Evolutionary conservation across 1,140 invertebrate genomes (phyloP), one percentile per base, ranked within the genome.

Genomic region (Cyrtorhinus lividipennis): DNA sequence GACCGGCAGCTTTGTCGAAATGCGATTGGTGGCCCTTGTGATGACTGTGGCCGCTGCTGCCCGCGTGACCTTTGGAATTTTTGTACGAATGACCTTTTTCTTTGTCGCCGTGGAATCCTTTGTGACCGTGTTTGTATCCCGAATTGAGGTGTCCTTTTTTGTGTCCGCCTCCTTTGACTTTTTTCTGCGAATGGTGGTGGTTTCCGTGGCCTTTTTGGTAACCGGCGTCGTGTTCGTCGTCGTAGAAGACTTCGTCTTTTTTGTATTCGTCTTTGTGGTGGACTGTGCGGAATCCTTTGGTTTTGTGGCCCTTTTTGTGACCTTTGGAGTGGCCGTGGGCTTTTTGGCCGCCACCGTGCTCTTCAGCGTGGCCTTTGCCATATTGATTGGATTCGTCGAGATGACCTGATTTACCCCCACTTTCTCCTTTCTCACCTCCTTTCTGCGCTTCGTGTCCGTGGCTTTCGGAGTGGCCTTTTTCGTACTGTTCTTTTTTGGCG

Each of bases 261-360:
- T 81, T 80, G 67, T 79, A 77, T 67, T 84, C 82, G 67, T 84
- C 82, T 64, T 84, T 84, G 65, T 81, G 80, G 66, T 81, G 80
- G 0, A 80, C 81, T 1, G 77, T 76, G 67, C 82, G 81, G 70
- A 81, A 83, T 12, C 81, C 81, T 66, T 81, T 81, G 66, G 78
- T 80, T 24, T 79, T 77, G 69, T 83, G 81, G 1, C 82, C 82
- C 64, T 83, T 84, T 68, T 81, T 82, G 66, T 83, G 81, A 18
- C 79, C 80, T 10, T 68, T 69, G n/a, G 69, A 68, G 18, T 67
- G 64, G n/a, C 62, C 56, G 20, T 68, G 64, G 1, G 67, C 62
- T 0, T 63, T 30, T 2, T 58, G 67, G 23, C 69, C 68, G 10
- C 65, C 66, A 22, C 67, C 71, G 27, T 66, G 71, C 53, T 75